Percentiles rank a stretch among this genome's conserved stretches.
Conservation (phyloP, 2,888 invertebrate species). For the Melipona beecheii region DNA sequence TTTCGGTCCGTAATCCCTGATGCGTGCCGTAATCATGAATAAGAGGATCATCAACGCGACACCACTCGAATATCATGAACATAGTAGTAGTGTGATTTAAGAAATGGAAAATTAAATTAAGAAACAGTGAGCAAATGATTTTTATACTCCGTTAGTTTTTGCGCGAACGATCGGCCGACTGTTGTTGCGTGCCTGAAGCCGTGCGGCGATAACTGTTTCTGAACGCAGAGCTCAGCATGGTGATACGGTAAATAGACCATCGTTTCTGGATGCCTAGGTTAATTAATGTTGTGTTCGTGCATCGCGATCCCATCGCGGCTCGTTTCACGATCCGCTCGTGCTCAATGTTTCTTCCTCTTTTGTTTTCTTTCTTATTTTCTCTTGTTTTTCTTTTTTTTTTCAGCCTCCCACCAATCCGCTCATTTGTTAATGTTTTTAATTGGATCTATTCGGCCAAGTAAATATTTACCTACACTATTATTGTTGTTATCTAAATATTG, state of each 20-base stretch:
- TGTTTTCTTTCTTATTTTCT: neutral
- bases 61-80: constrained; percentile 49
- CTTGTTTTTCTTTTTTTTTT: neutral
- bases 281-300: constrained; percentile 55
- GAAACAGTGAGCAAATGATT: constrained; percentile 61
- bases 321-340: neutral
- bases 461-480: neutral
- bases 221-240: constrained; percentile 82
- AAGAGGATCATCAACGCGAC: constrained; percentile 52
- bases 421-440: constrained; percentile 15
- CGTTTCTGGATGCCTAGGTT: constrained; percentile 48
- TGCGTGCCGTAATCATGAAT: constrained; percentile 51
- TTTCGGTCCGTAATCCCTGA: constrained; percentile 2
- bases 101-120: constrained; percentile 65
- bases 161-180: constrained; percentile 71
- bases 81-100: constrained; percentile 60
- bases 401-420: neutral
- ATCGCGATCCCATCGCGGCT: constrained; percentile 2
- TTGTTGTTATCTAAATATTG: neutral
- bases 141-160: constrained; percentile 53
- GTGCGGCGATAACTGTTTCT: constrained; percentile 79
- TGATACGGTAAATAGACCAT: constrained; percentile 79
- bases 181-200: constrained; percentile 75
- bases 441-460: constrained; percentile 1
- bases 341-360: constrained; percentile 1